phyloP scores from a whole-genome alignment of 2,888 invertebrate genomes.

The Stramonita haemastoma region DNA sequence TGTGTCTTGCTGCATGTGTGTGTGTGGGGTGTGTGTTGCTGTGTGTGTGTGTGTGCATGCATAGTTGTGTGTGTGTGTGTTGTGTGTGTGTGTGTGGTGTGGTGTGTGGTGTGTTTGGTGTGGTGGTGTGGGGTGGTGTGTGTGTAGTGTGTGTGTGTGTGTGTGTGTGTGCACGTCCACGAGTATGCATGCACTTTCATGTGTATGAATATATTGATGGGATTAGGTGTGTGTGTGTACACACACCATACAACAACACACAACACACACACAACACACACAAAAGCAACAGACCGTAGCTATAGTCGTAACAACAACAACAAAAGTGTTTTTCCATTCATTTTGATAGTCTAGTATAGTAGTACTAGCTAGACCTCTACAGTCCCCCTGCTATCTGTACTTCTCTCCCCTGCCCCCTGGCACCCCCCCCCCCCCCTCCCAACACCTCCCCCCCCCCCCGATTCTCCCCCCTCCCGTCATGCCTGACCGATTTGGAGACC shows the following conservation, averaged over 20 bases:
- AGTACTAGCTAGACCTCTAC: too few species aligned
- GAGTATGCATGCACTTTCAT: background rate
- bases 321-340: too few species aligned
- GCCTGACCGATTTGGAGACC: too few species aligned
- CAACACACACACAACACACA: background rate
- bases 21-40: too few species aligned
- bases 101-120: too few species aligned
- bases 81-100: slow-evolving; percentile 2
- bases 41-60: background rate
- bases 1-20: too few species aligned
- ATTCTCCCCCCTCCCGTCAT: too few species aligned
- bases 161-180: background rate
- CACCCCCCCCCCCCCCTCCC: background rate
- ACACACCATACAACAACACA: background rate
- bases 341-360: too few species aligned
- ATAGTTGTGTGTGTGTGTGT: background rate
- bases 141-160: too few species aligned
- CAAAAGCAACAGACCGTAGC: background rate
- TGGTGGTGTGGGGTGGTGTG: background rate
- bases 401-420: background rate
- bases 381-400: background rate
- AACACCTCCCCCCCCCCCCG: background rate
- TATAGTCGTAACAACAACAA: background rate
- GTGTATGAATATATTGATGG: background rate
- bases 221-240: background rate